These are phyloP conservation scores for Fistularia commersonii DNA, from an alignment of 2,797 vertebrate genomes.

Conservation along the genomic window DNA sequence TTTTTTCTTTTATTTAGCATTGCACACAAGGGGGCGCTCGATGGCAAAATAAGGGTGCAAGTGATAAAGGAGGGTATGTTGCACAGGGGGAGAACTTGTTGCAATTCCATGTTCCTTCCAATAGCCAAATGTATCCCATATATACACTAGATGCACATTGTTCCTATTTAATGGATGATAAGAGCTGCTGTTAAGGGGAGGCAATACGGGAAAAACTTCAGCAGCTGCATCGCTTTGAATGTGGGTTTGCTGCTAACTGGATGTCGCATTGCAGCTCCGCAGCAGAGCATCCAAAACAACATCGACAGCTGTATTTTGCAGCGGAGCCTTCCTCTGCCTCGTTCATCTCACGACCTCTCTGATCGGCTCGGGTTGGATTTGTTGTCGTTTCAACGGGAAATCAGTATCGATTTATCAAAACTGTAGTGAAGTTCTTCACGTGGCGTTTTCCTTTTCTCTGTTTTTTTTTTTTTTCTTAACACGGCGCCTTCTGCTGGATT, in stretches of 20 bases:
- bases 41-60: too few relatives aligned
- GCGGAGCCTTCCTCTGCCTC: slow-evolving; percentile 17
- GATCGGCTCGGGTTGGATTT: slow-evolving; percentile 17
- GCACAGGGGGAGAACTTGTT: background rate
- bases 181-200: too few relatives aligned
- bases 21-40: too few relatives aligned
- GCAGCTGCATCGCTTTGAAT: slow-evolving; percentile 5
- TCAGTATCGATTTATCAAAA: slow-evolving; percentile 9
- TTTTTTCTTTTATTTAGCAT: background rate
- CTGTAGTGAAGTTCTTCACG: slow-evolving; percentile 14
- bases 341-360: slow-evolving; percentile 19
- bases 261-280: slow-evolving; percentile 28
- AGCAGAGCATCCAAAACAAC: slow-evolving; percentile 17
- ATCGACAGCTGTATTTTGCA: slow-evolving; percentile 27
- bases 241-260: background rate
- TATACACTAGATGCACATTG: too few relatives aligned
- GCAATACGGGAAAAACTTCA: too few relatives aligned
- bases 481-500: too few relatives aligned
- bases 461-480: too few relatives aligned
- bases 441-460: too few relatives aligned
- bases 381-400: slow-evolving; percentile 31
- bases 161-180: background rate
- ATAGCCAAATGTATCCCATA: too few relatives aligned
- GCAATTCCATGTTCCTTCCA: too few relatives aligned
- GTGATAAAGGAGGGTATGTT: background rate